phyloP scores from a whole-genome alignment of 2,888 invertebrate species.

The Amblyteles armatorius region DNA sequence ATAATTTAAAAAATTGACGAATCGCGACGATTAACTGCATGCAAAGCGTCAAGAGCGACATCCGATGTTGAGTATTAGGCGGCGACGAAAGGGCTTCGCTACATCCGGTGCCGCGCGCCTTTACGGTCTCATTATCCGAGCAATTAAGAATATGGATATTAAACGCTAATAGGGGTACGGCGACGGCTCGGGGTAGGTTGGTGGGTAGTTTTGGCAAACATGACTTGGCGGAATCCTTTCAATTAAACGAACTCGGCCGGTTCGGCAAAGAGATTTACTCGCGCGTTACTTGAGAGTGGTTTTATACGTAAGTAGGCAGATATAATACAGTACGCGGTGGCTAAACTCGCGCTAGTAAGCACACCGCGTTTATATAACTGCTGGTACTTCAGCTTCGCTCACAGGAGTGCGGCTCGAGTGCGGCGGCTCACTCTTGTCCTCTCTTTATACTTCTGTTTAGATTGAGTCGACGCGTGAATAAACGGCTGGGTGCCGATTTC shows the following conservation, averaged over 20 bases:
- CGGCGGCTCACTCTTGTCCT: not conserved
- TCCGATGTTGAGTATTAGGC: not conserved
- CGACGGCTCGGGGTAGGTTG: not conserved
- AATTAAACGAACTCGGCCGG: constrained; percentile 70
- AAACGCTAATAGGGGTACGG: constrained; percentile 65
- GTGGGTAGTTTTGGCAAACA: constrained; percentile 63
- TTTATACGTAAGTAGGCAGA: constrained; percentile 24
- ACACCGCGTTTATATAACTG: not conserved
- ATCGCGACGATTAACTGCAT: not conserved
- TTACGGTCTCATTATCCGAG: constrained; percentile 73
- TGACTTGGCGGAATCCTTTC: constrained; percentile 75
- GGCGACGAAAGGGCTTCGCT: constrained; percentile 15
- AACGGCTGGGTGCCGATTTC: not conserved
- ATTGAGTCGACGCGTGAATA: not conserved
- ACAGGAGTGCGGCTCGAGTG: not conserved
- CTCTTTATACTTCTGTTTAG: not conserved
- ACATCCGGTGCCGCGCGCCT: constrained; percentile 38
- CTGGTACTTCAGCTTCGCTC: not conserved
- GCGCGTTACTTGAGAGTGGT: constrained; percentile 50
- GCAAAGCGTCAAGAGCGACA: not conserved
- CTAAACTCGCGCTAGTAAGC: not conserved
- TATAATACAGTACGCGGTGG: constrained; percentile 16
- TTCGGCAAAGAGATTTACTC: constrained; percentile 62
- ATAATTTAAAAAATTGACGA: not conserved
- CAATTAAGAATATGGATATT: constrained; percentile 78